Evolutionary conservation across 2,113 vertebrate species (phyloP).

Genomic region (Grantiella picta): DNA sequence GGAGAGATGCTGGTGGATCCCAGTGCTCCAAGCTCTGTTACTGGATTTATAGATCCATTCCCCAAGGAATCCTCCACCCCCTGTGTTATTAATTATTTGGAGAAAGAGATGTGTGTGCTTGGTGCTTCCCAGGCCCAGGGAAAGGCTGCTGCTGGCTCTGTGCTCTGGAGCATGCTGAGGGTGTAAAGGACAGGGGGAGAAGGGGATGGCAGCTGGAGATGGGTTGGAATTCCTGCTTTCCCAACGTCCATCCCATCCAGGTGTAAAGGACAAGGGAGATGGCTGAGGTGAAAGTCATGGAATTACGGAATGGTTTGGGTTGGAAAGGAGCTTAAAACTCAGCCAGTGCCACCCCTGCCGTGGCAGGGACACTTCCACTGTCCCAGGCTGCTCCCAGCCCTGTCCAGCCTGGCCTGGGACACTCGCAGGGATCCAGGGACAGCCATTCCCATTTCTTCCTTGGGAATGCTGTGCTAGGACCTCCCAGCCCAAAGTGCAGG

Average conservation of each 20-base stretch:
- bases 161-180: fast-evolving
- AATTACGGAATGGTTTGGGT: not conserved
- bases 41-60: not conserved
- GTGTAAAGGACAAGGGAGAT: too few species aligned
- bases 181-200: not conserved
- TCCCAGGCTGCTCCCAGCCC: not conserved
- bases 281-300: not conserved
- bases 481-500: not conserved
- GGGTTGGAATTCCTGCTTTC: not conserved
- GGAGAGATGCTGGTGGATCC: not conserved
- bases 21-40: not conserved
- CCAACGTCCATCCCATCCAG: not conserved
- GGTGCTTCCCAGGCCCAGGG: not conserved
- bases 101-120: not conserved
- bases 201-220: not conserved
- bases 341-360: not conserved
- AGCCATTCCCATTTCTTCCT: too few species aligned
- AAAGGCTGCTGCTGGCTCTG: not conserved
- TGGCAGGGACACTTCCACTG: fast-evolving
- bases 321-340: not conserved
- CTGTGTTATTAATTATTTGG: not conserved
- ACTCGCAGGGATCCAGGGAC: not conserved
- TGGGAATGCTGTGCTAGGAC: not conserved
- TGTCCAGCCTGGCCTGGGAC: not conserved
- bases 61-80: not conserved